Evolutionary conservation across 2,113 vertebrate species (phyloP), one percentile per base, ranked within the genome.

Genomic region (Stegastes partitus): DNA sequence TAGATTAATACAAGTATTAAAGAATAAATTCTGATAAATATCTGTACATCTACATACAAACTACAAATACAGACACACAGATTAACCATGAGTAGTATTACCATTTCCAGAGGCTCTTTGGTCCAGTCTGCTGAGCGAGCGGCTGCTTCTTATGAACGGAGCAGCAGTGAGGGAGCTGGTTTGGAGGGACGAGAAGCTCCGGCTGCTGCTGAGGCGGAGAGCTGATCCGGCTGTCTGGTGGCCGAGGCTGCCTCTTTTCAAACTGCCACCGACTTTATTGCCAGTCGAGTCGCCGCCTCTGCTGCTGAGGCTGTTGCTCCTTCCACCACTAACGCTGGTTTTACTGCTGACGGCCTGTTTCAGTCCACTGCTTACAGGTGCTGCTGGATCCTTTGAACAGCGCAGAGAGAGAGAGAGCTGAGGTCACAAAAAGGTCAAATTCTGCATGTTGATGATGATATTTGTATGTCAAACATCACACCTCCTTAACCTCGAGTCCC

Each of bases 81-180:
- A 49, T 55, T 0, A 45, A 42, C 12, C 19, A 70, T 56, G 1
- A 5, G 1, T 18, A 4, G 14, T 37, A 26, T 70, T 85, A 92
- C 91, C 91, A 0, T 77, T 66, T 83, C 22, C 18, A 1, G 71
- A 0, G 51, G 59, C 1, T 68, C 62, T 86, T n/a, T 85, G 81
- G 82, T 92, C 85, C 0, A 93, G 91, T 59, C 90, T 87, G 86
- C 6, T 89, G 69, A 93, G 89, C 10, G 93, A 93, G 74, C 42
- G 85, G 68, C 87, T 88, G 77, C 81, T 88, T 37, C 88, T 89
- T 61, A 84, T 85, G 77, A 87, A 90, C 0, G 84, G 81, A 21
- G 82, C 72, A 9, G 75, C 68, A 21, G 67, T 42, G 34, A 90
- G 62, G 47, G 87, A 84, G 53, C 79, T 50, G 47, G 76, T 76